Evolutionary conservation across 2,888 invertebrate species (phyloP), one percentile per base, ranked within the genome.

Genomic region (Drosophila birchii): DNA sequence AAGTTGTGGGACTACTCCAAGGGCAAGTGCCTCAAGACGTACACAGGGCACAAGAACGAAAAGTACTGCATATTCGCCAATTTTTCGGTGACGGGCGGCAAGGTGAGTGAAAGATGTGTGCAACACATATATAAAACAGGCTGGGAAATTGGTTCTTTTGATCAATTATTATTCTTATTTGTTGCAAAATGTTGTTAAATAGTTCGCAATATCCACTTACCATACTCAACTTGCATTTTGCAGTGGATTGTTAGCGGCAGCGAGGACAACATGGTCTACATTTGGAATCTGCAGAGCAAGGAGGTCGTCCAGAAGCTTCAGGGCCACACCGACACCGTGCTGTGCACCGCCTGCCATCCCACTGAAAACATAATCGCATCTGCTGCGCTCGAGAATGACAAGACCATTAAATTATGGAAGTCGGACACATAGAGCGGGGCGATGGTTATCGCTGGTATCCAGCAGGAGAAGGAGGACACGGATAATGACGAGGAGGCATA

Each of bases 171-270:
- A 12, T 2, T 41, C 3, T n/a, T 18, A 43, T 3, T 43, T 18
- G 18, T n/a, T 18, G 39, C 39, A 9, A 20, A 26, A 26, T 23
- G 4, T 23, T 3, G 1, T 23, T 23, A 23, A 23, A 23, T 20
- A 12, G 12, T 20, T 20, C 0, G 5, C 14, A 23, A 44, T 23
- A 16, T 9, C 16, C 8, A 43, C 6, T 43, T 7, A 43, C 7
- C 8, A 14, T 9, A 16, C 38, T 18, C 9, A 1, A 5, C 18
- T 7, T 2, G 0, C 18, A 14, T 32, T 51, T 61, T 20, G 93
- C 93, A 98, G 97, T 99, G 99, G 99, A 99, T 99, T 91, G 99
- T 99, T 53, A 99, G 98, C 44, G 99, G 99, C n/a, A 99, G 99
- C 6, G 99, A 99, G 93, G 99, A 99, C 93, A 97, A 98, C 92